Evolutionary conservation across 2,113 vertebrate genomes (phyloP), one percentile per base, ranked within the genome.

Genomic region (rat (Rattus norvegicus)): DNA sequence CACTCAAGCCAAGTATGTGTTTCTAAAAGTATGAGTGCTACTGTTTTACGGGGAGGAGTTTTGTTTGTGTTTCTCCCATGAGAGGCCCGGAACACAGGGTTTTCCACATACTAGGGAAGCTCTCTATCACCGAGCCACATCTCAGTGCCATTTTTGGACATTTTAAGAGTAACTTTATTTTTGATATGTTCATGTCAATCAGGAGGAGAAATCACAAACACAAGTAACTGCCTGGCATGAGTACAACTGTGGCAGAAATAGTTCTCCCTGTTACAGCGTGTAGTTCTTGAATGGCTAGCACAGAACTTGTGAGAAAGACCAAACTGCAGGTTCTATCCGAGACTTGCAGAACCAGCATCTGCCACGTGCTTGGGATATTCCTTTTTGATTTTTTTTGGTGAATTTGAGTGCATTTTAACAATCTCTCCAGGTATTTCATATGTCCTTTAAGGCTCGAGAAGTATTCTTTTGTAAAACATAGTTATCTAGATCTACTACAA

Each of bases 401-500:
- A 77, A 77, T 70, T 89, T 90, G 59, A 94, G 86, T 87, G 36
- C 56, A 89, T 67, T 81, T 85, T 95, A 91, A 84, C 54, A 92
- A 90, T 67, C 49, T 65, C n/a, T 90, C 56, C 43, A 65, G 43
- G 92, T 80, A 72, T 52, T 88, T 94, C 56, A 59, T 8, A 24
- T 92, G 67, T 28, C n/a, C 47, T 24, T n/a, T 88, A 88, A 72
- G 39, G 20, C 22, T 75, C 63, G 81, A 91, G 87, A 87, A 94
- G 36, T 22, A 87, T 85, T 73, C 20, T 22, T 84, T 19, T 43
- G 16, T 90, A 56, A 69, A 87, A 26, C 86, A 89, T 56, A 63
- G 69, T 70, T 91, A 54, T 8, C 75, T 73, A 54, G n/a, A 93
- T 96, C 89, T 88, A 33, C 11, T 85, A 16, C 7, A 93, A 92